A percentile compares a stretch with the other conserved stretches of the same genome.
Conservation (phyloP, 2,888 invertebrate species). For the Leucoma salicis region DNA sequence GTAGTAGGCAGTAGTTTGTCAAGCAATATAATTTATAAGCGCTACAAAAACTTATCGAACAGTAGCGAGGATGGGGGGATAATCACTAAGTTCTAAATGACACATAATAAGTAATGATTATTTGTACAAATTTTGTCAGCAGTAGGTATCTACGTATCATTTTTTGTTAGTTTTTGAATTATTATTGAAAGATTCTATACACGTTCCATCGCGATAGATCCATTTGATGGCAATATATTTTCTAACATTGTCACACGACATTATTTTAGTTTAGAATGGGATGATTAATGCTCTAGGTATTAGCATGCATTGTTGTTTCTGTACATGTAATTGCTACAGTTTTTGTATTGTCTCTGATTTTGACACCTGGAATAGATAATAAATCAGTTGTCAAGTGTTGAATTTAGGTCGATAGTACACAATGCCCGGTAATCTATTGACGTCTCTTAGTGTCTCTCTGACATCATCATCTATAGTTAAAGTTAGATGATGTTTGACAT, state of each 20-base stretch:
- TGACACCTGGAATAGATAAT: constrained; percentile 71
- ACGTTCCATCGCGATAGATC: constrained; percentile 45
- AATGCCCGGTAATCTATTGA: constrained; percentile 63
- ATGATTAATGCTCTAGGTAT: constrained; percentile 64
- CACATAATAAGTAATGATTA: constrained; percentile 43
- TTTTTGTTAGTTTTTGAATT: constrained; percentile 41
- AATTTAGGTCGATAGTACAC: constrained; percentile 60
- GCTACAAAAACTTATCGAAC: constrained; percentile 42
- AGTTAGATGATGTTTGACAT: constrained; percentile 53
- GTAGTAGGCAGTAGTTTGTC: constrained; percentile 39
- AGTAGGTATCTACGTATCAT: constrained; percentile 38
- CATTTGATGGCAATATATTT: constrained; percentile 44
- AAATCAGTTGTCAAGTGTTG: constrained; percentile 75
- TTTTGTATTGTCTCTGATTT: constrained; percentile 58
- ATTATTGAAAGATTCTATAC: constrained; percentile 39
- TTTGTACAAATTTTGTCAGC: constrained; percentile 48
- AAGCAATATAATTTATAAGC: constrained; percentile 18
- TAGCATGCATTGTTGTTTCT: constrained; percentile 59
- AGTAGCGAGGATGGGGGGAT: constrained; percentile 48
- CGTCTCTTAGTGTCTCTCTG: constrained; percentile 52
- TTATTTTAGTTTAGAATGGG: constrained; percentile 51
- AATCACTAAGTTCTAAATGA: constrained; percentile 38
- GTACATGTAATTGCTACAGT: constrained; percentile 60
- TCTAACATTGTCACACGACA: constrained; percentile 52
- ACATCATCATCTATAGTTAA: constrained; percentile 58